Percentiles rank a stretch among this genome's conserved stretches.
Evolutionary conservation across 2,888 invertebrate genomes (phyloP).

Genomic region (Scaptomyza reducta): DNA sequence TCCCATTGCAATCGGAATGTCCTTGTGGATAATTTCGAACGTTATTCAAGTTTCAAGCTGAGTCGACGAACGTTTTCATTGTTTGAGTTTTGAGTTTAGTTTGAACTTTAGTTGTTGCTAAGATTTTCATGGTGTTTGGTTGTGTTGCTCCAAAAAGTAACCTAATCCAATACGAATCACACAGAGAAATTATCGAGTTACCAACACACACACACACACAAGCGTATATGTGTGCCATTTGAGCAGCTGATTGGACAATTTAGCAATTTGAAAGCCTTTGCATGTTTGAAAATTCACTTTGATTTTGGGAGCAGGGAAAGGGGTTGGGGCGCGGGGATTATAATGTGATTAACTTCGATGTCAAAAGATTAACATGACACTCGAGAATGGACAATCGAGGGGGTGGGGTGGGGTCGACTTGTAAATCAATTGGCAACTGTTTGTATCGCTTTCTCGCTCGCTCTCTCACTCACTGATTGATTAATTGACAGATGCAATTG

Average conservation of each 20-base stretch:
- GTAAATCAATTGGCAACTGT: conserved; percentile 12
- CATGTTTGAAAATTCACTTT: background rate
- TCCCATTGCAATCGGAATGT: too few species aligned
- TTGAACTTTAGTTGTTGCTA: too few species aligned
- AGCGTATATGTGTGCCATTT: conserved; percentile 1
- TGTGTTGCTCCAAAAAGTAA: background rate
- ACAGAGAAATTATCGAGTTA: background rate
- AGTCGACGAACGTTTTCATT: too few species aligned
- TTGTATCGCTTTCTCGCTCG: background rate
- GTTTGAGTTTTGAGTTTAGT: too few species aligned
- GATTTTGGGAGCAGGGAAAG: background rate
- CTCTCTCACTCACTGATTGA: conserved; percentile 7
- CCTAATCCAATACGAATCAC: background rate
- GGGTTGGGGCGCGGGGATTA: background rate
- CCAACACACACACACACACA: conserved; percentile 15
- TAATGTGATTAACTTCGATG: conserved; percentile 33
- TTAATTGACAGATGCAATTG: conserved; percentile 22
- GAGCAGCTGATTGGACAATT: conserved; percentile 21
- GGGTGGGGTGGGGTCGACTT: background rate
- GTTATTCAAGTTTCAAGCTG: too few species aligned
- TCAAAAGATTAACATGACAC: conserved; percentile 5
- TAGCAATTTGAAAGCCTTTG: conserved; percentile 11
- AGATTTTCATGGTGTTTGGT: too few species aligned
- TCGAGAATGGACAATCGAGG: background rate
- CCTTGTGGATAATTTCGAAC: too few species aligned